Percentiles rank a stretch among this genome's conserved stretches.
Evolutionary conservation across 30 jellyfish, hydroid and myxozoan genomes (phyloP).

Genomic region (Clytia hemisphaerica): DNA sequence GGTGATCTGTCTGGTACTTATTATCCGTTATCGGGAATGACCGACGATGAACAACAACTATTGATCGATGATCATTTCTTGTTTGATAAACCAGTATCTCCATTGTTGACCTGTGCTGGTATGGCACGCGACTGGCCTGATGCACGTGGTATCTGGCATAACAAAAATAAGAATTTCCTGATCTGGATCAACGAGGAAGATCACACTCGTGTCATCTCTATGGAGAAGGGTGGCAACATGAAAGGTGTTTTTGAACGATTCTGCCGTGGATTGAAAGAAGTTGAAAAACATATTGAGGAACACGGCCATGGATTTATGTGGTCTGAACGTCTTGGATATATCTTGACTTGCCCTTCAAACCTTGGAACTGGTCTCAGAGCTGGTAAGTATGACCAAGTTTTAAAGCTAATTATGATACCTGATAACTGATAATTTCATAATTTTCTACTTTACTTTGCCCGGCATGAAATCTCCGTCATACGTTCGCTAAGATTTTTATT

Average conservation of each 20-base stretch:
- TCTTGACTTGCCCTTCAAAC: slow-evolving; percentile 54
- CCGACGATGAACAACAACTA: too few relatives aligned
- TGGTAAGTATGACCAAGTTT: background rate
- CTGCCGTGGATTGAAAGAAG: slow-evolving; percentile 50
- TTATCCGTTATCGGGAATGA: slow-evolving; percentile 49
- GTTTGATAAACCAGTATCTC: too few relatives aligned
- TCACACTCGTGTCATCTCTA: slow-evolving; percentile 57
- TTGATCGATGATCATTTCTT: too few relatives aligned
- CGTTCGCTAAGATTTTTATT: too few relatives aligned
- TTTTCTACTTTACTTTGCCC: too few relatives aligned
- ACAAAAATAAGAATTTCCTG: slow-evolving; percentile 54
- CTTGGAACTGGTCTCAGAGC: slow-evolving; percentile 84
- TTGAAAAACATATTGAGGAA: slow-evolving; percentile 31
- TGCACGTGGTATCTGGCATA: slow-evolving; percentile 83
- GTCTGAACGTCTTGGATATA: slow-evolving; percentile 50
- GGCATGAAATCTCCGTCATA: too few relatives aligned
- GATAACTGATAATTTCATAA: too few relatives aligned
- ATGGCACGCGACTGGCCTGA: too few relatives aligned
- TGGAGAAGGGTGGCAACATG: slow-evolving; percentile 68
- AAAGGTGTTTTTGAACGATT: slow-evolving; percentile 42
- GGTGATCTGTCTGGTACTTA: slow-evolving; percentile 53
- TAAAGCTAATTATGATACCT: too few relatives aligned
- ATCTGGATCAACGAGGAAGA: slow-evolving; percentile 62
- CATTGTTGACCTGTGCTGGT: too few relatives aligned
- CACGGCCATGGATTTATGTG: slow-evolving; percentile 48